Conservation (phyloP, 2,888 invertebrate genomes). For the Aspidiotus destructor region DNA sequence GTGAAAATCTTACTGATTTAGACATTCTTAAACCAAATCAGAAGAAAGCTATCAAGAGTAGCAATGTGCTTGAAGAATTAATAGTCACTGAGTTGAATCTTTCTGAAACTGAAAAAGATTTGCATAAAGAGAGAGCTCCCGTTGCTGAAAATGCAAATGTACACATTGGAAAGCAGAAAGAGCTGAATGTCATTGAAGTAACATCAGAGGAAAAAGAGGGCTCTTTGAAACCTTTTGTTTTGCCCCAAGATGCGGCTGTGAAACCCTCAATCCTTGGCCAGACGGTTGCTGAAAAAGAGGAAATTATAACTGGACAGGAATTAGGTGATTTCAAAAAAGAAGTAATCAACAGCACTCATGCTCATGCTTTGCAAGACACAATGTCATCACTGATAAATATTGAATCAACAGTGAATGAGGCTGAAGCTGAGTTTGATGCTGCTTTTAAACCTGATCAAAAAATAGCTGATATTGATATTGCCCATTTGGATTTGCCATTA, state of each 20-base stretch:
- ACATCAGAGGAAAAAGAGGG: conserved; percentile 42
- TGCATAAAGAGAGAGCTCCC: conserved; percentile 40
- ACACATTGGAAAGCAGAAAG: conserved; percentile 41
- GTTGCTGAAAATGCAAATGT: conserved; percentile 40
- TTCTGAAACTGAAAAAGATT: conserved; percentile 43
- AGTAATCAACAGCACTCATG: conserved; percentile 42
- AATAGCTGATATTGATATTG: conserved; percentile 38
- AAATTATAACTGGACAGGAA: conserved; percentile 43
- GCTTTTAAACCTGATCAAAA: conserved; percentile 33
- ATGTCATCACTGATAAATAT: conserved; percentile 40
- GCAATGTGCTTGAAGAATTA: conserved; percentile 45
- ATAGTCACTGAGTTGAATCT: conserved; percentile 45
- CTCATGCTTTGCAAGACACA: conserved; percentile 44
- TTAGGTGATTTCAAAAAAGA: conserved; percentile 39
- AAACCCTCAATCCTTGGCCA: conserved; percentile 14
- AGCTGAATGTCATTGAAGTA: conserved; percentile 41
- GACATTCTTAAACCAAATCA: conserved; percentile 13
- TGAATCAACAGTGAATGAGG: conserved; percentile 48
- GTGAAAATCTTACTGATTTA: conserved; percentile 38
- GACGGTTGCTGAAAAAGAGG: conserved; percentile 36
- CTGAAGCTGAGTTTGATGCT: conserved; percentile 46
- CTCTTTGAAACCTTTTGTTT: conserved; percentile 32
- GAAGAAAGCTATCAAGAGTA: conserved; percentile 8
- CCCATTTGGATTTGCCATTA: conserved; percentile 34
- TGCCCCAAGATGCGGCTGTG: conserved; percentile 5